phyloP scores from a whole-genome alignment of 2,888 invertebrate species.

The Macaria notata region DNA sequence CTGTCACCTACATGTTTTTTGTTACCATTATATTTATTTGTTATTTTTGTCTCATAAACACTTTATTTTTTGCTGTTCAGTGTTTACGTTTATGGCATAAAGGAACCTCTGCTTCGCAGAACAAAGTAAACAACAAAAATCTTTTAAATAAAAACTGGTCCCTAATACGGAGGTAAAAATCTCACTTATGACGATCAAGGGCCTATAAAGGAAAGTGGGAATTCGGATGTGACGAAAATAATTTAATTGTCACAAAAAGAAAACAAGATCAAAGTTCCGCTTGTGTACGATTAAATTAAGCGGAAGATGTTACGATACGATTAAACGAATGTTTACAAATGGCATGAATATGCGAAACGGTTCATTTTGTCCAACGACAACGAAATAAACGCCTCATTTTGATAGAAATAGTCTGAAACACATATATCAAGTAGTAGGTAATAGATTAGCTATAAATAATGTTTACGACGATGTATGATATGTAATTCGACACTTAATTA shows the following conservation, averaged over 20 bases:
- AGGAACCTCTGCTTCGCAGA: not conserved
- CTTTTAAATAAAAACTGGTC: conserved; percentile 9
- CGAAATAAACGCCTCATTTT: too few relatives aligned
- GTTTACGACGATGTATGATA: too few relatives aligned
- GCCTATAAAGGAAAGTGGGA: conserved; percentile 11
- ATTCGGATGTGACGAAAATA: conserved; percentile 21
- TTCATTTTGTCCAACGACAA: not conserved
- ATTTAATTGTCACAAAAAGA: conserved; percentile 21
- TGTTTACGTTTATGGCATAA: not conserved
- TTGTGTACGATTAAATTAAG: conserved; percentile 11
- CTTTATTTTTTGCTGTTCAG: too few relatives aligned
- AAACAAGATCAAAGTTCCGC: conserved; percentile 17
- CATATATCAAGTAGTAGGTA: too few relatives aligned
- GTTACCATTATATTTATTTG: too few relatives aligned
- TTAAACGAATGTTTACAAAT: conserved; percentile 9
- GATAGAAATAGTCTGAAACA: too few relatives aligned
- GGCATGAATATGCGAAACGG: conserved; percentile 1
- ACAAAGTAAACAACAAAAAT: conserved; percentile 8
- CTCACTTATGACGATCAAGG: conserved; percentile 22
- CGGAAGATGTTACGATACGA: conserved; percentile 15
- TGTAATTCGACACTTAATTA: too few relatives aligned
- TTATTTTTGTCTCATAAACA: too few relatives aligned
- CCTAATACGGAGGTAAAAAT: conserved; percentile 14
- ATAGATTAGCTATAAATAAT: too few relatives aligned
- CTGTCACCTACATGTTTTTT: too few relatives aligned